Percentiles rank a stretch among this genome's conserved stretches.
These are phyloP conservation scores for Hycleus phaleratus DNA, from an alignment of 1,140 invertebrate genomes.

Conservation along the genomic window DNA sequence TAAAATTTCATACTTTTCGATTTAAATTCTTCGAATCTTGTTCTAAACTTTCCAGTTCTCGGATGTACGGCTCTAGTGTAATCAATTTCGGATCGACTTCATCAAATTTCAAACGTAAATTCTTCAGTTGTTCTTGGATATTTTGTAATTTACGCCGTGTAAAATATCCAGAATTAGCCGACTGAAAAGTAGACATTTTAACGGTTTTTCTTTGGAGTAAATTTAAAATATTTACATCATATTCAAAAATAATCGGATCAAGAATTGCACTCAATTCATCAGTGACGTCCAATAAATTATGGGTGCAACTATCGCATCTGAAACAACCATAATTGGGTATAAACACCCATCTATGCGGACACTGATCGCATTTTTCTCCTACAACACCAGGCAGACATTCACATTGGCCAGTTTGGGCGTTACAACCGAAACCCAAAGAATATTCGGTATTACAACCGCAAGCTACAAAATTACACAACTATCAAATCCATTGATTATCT, in stretches of 20 bases:
- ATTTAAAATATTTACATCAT: slow-evolving; percentile 48
- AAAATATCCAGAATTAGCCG: slow-evolving; percentile 66
- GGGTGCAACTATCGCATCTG: slow-evolving; percentile 82
- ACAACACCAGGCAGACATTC: slow-evolving; percentile 91
- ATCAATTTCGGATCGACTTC: slow-evolving; percentile 56
- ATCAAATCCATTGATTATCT: not conserved
- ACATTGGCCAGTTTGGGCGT: slow-evolving; percentile 83
- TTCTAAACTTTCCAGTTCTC: slow-evolving; percentile 51
- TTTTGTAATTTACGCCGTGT: slow-evolving; percentile 66
- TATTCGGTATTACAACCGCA: slow-evolving; percentile 83
- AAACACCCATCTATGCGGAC: slow-evolving; percentile 76
- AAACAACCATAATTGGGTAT: slow-evolving; percentile 60
- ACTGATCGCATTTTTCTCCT: slow-evolving; percentile 91
- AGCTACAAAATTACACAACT: slow-evolving; percentile 43
- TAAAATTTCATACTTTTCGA: slow-evolving; percentile 41
- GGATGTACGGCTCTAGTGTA: slow-evolving; percentile 41
- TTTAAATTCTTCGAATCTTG: slow-evolving; percentile 49
- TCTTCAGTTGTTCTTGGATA: slow-evolving; percentile 60
- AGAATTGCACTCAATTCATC: slow-evolving; percentile 61
- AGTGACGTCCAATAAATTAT: slow-evolving; percentile 79
- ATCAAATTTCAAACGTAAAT: slow-evolving; percentile 57
- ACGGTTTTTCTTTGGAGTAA: not conserved
- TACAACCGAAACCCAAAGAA: slow-evolving; percentile 82
- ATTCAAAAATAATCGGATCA: slow-evolving; percentile 58
- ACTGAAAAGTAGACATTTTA: slow-evolving; percentile 41